A percentile compares a stretch with the other conserved stretches of the same genome.
These are phyloP conservation scores for Venustaconcha ellipsiformis DNA, from an alignment of 1,140 invertebrate genomes.

Conservation along the genomic window DNA sequence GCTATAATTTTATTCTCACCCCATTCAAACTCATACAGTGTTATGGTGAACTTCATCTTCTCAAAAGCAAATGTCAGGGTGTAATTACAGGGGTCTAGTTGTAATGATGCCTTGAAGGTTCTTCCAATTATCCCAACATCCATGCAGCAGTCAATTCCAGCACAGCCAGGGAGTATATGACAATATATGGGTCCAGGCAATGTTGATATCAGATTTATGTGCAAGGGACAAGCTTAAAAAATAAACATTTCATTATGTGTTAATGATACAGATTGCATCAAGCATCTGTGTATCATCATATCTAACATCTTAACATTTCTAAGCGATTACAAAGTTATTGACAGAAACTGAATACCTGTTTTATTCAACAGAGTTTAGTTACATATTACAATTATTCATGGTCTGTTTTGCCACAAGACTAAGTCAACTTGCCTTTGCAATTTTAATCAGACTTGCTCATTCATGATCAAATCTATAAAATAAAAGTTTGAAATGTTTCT, in stretches of 20 bases:
- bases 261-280: not conserved
- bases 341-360: too few species aligned
- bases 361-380: too few species aligned
- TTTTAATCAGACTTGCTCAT: too few species aligned
- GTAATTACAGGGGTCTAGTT: conserved; percentile 20
- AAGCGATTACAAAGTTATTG: too few species aligned
- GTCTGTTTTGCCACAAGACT: too few species aligned
- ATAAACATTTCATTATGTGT: not conserved
- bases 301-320: too few species aligned
- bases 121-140: conserved; percentile 6
- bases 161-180: conserved; percentile 9
- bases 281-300: not conserved
- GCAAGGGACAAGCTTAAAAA: conserved; percentile 19
- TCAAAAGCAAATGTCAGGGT: conserved; percentile 28
- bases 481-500: too few species aligned
- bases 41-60: conserved; percentile 19
- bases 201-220: conserved; percentile 1
- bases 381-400: too few species aligned
- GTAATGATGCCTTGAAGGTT: conserved; percentile 14
- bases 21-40: conserved; percentile 22
- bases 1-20: not conserved
- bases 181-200: conserved; percentile 13
- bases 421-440: too few species aligned
- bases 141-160: conserved; percentile 30
- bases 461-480: too few species aligned